Evolutionary conservation across 1,140 invertebrate genomes (phyloP), one percentile per base, ranked within the genome.

Genomic region (Procambarus virginalis): DNA sequence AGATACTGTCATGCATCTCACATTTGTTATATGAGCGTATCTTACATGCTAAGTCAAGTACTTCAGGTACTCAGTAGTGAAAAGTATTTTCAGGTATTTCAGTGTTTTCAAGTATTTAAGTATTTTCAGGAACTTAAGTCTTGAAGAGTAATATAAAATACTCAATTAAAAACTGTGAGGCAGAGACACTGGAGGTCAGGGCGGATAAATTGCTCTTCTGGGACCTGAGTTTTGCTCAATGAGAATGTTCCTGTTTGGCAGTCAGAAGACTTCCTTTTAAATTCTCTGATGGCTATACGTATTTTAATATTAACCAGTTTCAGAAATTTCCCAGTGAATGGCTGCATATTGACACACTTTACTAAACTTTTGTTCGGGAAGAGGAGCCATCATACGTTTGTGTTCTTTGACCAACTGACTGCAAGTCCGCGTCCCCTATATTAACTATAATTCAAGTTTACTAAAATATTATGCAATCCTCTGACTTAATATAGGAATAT

Each of bases 391-490:
- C 10, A 68, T 20, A 73, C 22, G 22, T 73, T 3, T 68, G 8
- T 82, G 8, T 46, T 60, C 14, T 82, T 3, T 64, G 22, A 82
- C 2, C 60, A 68, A 68, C 80, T 82, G 80, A 82, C 60, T 82
- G 34, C 80, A 82, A 82, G 34, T 68, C 68, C 55, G 68, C 45
- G 49, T 82, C 45, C n/a, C 68, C 58, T 14, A 64, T 58, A 58
- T 68, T 68, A 68, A 45, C 55, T 68, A 14, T 73, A n/a, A n/a
- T 73, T 73, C 34, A 48, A 45, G 34, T 68, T 34, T 45, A 82
- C 80, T 82, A 82, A 82, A 82, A 3, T 78, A 48, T 17, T n/a
- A 78, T 78, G 10, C 76, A 78, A 49, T 10, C 68, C 68, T 82
- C 51, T 34, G 34, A 34, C 34, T 34, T 34, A 34, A 34, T 34